phyloP scores from a whole-genome alignment of 2,888 invertebrate species.

The Blera fallax region DNA sequence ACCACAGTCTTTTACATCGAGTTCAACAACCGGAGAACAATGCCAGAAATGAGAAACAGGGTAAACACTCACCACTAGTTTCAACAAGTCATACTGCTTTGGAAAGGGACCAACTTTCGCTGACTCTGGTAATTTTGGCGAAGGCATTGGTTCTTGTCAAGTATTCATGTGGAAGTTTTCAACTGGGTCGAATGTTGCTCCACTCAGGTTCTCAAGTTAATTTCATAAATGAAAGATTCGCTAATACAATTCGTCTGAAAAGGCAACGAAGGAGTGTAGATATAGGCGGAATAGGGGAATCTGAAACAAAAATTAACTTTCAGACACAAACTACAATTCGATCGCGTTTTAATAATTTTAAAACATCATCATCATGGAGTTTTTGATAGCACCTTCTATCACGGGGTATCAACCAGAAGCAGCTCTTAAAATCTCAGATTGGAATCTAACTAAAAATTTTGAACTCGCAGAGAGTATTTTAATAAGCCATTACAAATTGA shows the following conservation, averaged over 20 bases:
- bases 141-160: slow-evolving; percentile 61
- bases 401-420: no score
- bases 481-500: slow-evolving; percentile 24
- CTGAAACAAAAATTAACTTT: background rate
- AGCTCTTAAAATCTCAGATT: no score
- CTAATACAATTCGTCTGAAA: no score
- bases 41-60: background rate
- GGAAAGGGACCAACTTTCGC: background rate
- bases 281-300: no score
- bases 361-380: slow-evolving; percentile 47
- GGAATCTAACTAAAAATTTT: no score
- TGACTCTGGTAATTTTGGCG: slow-evolving; percentile 48
- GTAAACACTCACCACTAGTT: background rate
- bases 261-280: no score
- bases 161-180: slow-evolving; percentile 26
- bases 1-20: slow-evolving; percentile 22
- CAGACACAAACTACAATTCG: background rate
- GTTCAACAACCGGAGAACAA: background rate
- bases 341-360: slow-evolving; percentile 18
- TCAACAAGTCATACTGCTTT: background rate
- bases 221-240: slow-evolving; percentile 21
- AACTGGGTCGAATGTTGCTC: slow-evolving; percentile 50
- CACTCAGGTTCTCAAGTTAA: slow-evolving; percentile 57
- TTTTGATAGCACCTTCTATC: slow-evolving; percentile 26
- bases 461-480: no score